Base-by-base conservation (phyloP, 2,113 vertebrate species). In the Pheucticus melanocephalus region DNA sequence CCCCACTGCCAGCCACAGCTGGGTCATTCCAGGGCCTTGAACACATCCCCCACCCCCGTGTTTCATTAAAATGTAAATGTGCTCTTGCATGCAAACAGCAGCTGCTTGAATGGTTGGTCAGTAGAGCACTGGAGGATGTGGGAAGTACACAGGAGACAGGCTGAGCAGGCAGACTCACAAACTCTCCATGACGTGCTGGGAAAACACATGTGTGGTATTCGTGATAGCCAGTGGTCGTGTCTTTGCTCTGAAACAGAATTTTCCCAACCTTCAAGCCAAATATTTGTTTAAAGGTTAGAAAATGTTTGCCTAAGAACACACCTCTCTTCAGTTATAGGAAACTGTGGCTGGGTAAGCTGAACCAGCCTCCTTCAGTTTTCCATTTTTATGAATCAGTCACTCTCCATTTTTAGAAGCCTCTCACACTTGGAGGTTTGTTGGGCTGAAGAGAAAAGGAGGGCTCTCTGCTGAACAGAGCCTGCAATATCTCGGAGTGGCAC, bases 211-310 rank as follows among this genome's bases (percentile, higher is more conserved):
- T 65, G 59, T 80, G 89, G 21, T 16, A 30, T 63, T 63, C 0
- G 0, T 77, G 44, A 22, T 11, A 60, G 80, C 21, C 56, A 76
- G 45, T 60, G 57, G 60, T 40, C 60, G n/a, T 64, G 37, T 56
- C 48, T 90, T 93, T 7, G 11, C 31, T 81, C 24, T 63, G 35
- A 90, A 83, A 30, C 56, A 54, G 3, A 77, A 39, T 92, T 95
- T 97, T 83, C 79, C 51, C 85, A 82, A 24, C 86, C 53, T 78
- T 83, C 76, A 88, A 83, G 42, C 12, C 72, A 96, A 93, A 93
- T 92, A 90, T 95, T 93, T 94, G 20, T 78, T 94, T 86, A 79
- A 95, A 91, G 45, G 23, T 86, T 88, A 81, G 68, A 83, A 95
- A 92, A 77, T 71, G 1, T 82, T 95, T 92, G 45, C 69, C 42